Evolutionary conservation across 2,888 invertebrate species (phyloP).

Genomic region (Xestoiulus laeticollis): DNA sequence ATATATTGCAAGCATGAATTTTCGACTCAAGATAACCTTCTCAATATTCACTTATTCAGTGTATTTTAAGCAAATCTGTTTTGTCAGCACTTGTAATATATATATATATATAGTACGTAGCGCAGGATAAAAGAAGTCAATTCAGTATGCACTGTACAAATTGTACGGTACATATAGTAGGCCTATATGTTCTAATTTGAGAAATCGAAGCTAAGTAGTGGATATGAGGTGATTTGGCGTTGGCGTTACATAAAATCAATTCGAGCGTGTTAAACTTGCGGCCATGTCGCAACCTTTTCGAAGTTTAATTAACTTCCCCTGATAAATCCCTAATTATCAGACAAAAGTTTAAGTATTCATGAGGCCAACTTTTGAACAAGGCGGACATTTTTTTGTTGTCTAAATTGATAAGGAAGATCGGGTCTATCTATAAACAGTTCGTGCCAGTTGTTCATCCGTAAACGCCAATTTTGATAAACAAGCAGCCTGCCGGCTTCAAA

Average conservation of each 20-base stretch:
- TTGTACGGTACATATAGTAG: no score
- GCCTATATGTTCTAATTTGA: no score
- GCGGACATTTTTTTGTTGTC: background rate
- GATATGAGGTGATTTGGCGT: background rate
- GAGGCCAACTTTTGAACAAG: slow-evolving; percentile 9
- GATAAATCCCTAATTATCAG: slow-evolving; percentile 21
- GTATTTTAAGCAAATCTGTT: no score
- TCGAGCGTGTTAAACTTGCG: background rate
- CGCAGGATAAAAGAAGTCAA: no score
- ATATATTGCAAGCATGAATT: no score
- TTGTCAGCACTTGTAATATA: no score
- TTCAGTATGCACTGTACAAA: no score
- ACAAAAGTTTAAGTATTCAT: background rate
- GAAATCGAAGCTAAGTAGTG: background rate
- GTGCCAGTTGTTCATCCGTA: background rate
- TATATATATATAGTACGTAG: no score
- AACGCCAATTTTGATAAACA: slow-evolving; percentile 1
- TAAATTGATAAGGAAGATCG: background rate
- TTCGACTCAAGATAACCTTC: no score
- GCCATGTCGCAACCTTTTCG: background rate
- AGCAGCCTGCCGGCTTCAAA: background rate
- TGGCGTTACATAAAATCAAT: background rate
- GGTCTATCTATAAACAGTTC: background rate
- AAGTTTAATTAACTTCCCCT: slow-evolving; percentile 18
- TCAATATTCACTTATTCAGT: no score